Evolutionary conservation across 2,113 vertebrate species (phyloP), one percentile per base, ranked within the genome.

Genomic region (Sinocyclocheilus anophthalmus): DNA sequence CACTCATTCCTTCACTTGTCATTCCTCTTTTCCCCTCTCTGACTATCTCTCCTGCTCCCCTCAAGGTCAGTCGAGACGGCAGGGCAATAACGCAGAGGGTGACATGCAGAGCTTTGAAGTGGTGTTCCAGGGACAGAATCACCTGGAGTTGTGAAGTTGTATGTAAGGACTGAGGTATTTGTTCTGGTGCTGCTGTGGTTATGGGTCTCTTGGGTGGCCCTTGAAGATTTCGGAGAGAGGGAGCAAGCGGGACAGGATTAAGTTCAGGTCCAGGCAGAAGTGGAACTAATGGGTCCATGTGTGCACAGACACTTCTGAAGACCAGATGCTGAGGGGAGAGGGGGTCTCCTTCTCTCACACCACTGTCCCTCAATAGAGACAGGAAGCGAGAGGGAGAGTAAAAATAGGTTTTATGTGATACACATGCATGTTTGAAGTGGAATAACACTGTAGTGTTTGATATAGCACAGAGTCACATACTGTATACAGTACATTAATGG

Each of bases 211-310:
- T 5, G 92, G 92, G 94, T 93, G 85, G 87, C 86, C 91, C 85
- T 78, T 45, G 88, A 78, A 73, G 92, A 90, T 92, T 93, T 92
- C 91, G 88, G 90, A 92, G 93, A 91, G 92, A 93, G 92, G 92
- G 92, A 94, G 93, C 92, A 93, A 92, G 92, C 90, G 93, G 3
- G 88, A 91, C 11, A 73, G 88, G 91, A 91, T 89, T 70, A 85
- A 90, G 92, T 86, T 81, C 90, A 90, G 90, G 90, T 92, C 92
- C 92, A 91, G 89, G 88, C 88, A 88, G 91, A 92, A 90, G 92
- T 94, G 93, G 93, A 95, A 94, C 94, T 93, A 95, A 95, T 94
- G 92, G 92, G 88, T 88, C 92, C 93, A 93, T 94, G 92, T 95
- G 93, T 93, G 91, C 87, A 26, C 85, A 91, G 90, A 92, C 91